Base-by-base conservation (phyloP, 23 tunicate genomes). In the Halocynthia aurantium region DNA sequence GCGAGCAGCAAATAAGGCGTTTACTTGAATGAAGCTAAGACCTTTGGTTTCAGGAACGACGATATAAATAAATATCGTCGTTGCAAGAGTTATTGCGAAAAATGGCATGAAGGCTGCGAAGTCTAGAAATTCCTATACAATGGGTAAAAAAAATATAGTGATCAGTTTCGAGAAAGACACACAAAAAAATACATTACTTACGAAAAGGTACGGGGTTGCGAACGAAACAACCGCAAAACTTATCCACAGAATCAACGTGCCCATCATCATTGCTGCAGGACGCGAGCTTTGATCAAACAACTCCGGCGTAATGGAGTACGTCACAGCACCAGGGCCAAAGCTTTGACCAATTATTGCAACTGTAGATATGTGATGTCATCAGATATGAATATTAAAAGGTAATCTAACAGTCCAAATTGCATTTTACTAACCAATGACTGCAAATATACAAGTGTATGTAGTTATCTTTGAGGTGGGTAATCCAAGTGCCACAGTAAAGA, bases 21-120 rank as follows among this genome's bases (percentile, higher is more conserved):
- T 31, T 31, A 31, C 44, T 31, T 31, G 44, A 31, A 31, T 31
- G 44, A 31, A 31, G 4, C 44, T 31, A 31, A 31, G 44, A 31
- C 77, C 82, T 50, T 69, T 76, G 17, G 87, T 84, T 84, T 84
- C 87, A 9, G 87, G 87, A 6, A 84, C 77, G 54, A 84, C 79
- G 17, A 76, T 60, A 54, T 57, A 76, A 19, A 69, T 77, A 62
- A 22, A 84, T 15, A 58, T 50, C 10, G 54, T 22, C 8, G 58
- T 22, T 10, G 7, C 10, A 12, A 56, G 10, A 10, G 61, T 69
- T 6, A 76, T 11, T 6, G 55, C 70, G 7, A 77, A n/a, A 51
- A 76, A 84, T 44, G 87, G 87, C n/a, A 84, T 76, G 69, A 84
- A 77, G 6, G 53, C 82, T 18, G 71, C 73, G 44, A 67, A 84